Base-by-base conservation (phyloP, 2,797 vertebrate genomes). In the Rhinoraja longicauda region DNA sequence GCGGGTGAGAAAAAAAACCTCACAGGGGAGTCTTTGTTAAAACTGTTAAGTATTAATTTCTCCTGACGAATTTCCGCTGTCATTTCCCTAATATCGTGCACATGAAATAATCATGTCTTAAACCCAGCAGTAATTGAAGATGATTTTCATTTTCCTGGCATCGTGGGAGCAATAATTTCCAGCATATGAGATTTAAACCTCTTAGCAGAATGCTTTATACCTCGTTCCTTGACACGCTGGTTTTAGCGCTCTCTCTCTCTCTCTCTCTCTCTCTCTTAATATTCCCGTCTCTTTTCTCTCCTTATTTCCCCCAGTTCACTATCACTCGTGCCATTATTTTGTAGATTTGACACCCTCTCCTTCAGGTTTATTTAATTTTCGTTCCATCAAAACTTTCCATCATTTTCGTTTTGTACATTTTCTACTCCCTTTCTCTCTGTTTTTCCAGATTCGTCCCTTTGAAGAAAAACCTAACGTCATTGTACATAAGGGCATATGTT, bases 61-160 rank as follows among this genome's bases (percentile, higher is more conserved):
- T 95, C 94, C 94, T 96, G 95, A 96, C 95, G 94, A 95, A 96
- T 96, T 95, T 95, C 95, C 95, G 90, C 93, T 95, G 95, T 96
- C 95, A 95, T 95, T 95, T 95, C 94, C 94, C 95, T 95, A 96
- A 96, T 96, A 95, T 95, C 95, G 94, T 95, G 95, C 95, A 95
- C 95, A 96, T 95, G 95, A 96, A 96, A 96, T 96, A 96, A 96
- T 95, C 95, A 95, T 96, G 95, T 96, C 95, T 95, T 96, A 95
- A 96, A 95, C 94, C 94, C 94, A 93, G 95, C 94, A 0, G 0
- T 95, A 96, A 96, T 95, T 95, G 95, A 96, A 96, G 95, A 95
- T 95, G 94, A 94, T 95, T 95, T 96, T 95, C 94, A 94, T 95
- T 96, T 95, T 94, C 95, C 95, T 94, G 94, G 95, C 95, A 94